Conservation (phyloP, 2,797 vertebrate genomes). For the Alfaro cultratus region DNA sequence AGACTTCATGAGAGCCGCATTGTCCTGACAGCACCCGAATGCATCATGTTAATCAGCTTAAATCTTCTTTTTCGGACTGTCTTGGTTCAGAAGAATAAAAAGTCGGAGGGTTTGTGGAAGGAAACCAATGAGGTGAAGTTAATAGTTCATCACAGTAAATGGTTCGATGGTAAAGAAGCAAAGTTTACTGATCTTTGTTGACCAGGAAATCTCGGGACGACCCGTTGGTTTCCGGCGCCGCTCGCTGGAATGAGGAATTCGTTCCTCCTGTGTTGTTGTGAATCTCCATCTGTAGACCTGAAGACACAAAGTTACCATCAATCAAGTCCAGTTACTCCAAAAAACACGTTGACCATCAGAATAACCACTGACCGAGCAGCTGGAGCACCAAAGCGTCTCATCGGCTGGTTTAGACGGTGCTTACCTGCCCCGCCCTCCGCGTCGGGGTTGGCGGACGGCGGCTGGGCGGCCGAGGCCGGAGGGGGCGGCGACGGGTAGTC, state of each 20-base stretch:
- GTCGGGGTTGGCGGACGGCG: constrained; percentile 75
- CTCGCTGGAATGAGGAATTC: constrained; percentile 79
- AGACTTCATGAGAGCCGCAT: background rate
- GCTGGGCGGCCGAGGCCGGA: constrained; percentile 47
- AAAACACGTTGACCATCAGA: background rate
- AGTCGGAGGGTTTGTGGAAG: background rate
- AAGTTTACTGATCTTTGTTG: constrained; percentile 77
- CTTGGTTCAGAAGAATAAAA: background rate
- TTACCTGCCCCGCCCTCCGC: constrained; percentile 47
- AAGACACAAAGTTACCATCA: background rate
- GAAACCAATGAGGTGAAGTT: background rate
- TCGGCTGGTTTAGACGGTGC: background rate
- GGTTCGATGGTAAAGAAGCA: background rate
- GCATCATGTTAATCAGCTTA: background rate
- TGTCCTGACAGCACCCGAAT: background rate
- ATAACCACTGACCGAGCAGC: background rate
- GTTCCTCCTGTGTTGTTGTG: constrained; percentile 82
- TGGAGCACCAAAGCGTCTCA: background rate
- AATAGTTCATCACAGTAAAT: background rate
- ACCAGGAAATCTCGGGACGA: constrained; percentile 81
- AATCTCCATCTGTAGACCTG: constrained; percentile 80
- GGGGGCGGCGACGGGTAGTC: constrained; percentile 81
- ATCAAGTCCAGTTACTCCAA: background rate
- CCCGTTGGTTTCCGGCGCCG: constrained; percentile 85
- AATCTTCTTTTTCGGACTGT: background rate